Evolutionary conservation across 2,113 vertebrate species (phyloP), one percentile per base, ranked within the genome.

Genomic region (Tricholaema leucomelas): DNA sequence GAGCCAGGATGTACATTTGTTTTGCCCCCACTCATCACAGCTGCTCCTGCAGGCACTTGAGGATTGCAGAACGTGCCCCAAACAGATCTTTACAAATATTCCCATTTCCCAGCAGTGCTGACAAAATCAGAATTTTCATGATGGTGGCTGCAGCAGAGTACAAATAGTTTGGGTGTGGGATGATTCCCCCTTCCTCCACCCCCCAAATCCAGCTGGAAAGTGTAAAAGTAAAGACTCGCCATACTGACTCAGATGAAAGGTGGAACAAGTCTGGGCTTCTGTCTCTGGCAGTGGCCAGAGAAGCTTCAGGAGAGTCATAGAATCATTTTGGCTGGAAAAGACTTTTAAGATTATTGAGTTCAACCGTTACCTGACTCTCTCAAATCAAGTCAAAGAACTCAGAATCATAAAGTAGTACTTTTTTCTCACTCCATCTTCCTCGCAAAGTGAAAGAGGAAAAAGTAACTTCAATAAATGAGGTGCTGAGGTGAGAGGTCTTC

Each of bases 21-120:
- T 88, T 67, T 86, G 21, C 31, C 88, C 66, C 48, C 85, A 55
- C 50, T 90, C 91, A 76, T 92, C 80, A 84, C 72, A 67, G 72
- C 76, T 16, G 1, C 61, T 95, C 54, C 70, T 85, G 46, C 52
- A 71, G 79, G 65, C 33, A 5, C 79, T 54, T 75, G 55, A 56
- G 86, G 77, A 91, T 94, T 88, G 77, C 90, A 93, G 86, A 92
- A 93, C 86, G 84, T 95, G 83, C 90, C 88, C 67, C 86, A 79
- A 90, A 90, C 76, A 86, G 88, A 63, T 56, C 78, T 91, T 69
- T 59, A 50, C 77, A 81, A 90, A 72, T 46, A 80, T n/a, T 91
- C 74, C 55, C 59, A 54, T 88, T 89, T 93, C 79, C 72, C 3
- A 5, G 76, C 63, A 86, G 54, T 8, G 55, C 63, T 93, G 83